phyloP scores from a whole-genome alignment of 2,113 vertebrate species.

The Pholis gunnellus region DNA sequence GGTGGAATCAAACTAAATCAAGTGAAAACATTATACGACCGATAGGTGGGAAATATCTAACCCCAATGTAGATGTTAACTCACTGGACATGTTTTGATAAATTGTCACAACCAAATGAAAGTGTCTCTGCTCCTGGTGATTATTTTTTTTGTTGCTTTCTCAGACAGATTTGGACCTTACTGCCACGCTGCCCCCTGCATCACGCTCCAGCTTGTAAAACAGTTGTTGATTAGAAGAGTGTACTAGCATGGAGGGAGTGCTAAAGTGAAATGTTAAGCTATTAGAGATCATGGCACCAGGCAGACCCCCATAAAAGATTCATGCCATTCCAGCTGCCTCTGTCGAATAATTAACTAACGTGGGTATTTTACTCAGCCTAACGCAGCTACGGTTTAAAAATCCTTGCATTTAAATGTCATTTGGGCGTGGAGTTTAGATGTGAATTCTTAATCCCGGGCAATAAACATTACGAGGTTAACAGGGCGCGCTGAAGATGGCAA shows the following conservation, averaged over 20 bases:
- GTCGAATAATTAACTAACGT: constrained; percentile 81
- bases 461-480: constrained; percentile 73
- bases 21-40: constrained; percentile 24
- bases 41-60: constrained; percentile 9
- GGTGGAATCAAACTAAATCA: constrained; percentile 44
- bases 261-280: constrained; percentile 81
- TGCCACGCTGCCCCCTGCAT: constrained; percentile 22
- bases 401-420: constrained; percentile 80
- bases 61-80: constrained; percentile 8
- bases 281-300: constrained; percentile 69
- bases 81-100: background rate
- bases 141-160: background rate
- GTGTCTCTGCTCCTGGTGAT: background rate
- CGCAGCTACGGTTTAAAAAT: constrained; percentile 74
- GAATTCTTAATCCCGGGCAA: constrained; percentile 71
- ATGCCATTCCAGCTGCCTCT: constrained; percentile 74
- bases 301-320: constrained; percentile 79
- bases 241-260: constrained; percentile 53
- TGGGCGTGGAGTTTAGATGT: constrained; percentile 67
- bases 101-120: constrained; percentile 10
- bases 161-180: constrained; percentile 15
- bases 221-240: constrained; percentile 60
- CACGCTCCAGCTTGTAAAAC: constrained; percentile 50
- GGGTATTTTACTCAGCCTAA: constrained; percentile 79
- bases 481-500: constrained; percentile 31